Conservation (phyloP, 1,140 invertebrate genomes). For the Papilio xuthus region DNA sequence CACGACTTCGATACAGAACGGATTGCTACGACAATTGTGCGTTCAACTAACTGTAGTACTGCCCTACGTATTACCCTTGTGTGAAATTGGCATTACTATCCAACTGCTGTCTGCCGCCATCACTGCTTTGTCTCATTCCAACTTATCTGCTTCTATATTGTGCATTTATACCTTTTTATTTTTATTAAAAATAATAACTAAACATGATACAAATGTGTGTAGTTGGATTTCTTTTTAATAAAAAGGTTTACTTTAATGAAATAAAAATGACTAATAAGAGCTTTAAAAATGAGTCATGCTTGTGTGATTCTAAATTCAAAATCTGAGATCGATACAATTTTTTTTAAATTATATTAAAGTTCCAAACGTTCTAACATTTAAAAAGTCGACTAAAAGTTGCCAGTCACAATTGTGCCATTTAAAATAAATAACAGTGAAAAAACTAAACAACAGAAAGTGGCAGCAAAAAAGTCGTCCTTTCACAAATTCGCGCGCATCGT, state of each 20-base stretch:
- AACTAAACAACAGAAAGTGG: conserved; percentile 46
- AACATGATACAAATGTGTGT: not conserved
- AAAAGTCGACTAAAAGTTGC: conserved; percentile 43
- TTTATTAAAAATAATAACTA: not conserved
- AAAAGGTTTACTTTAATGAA: too few relatives aligned
- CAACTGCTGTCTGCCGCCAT: not conserved
- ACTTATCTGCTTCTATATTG: not conserved
- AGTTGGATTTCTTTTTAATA: not conserved
- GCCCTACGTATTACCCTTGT: not conserved
- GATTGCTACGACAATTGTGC: too few relatives aligned
- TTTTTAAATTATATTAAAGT: not conserved
- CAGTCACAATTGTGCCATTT: conserved; percentile 62
- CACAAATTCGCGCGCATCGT: conserved; percentile 55
- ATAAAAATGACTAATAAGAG: too few relatives aligned
- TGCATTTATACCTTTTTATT: not conserved
- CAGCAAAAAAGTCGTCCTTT: conserved; percentile 57
- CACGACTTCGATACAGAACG: not conserved
- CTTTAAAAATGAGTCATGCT: too few relatives aligned
- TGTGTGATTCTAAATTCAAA: not conserved
- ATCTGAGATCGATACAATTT: not conserved
- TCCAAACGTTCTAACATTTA: conserved; percentile 7
- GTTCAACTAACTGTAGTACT: too few relatives aligned
- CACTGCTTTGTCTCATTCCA: conserved; percentile 10
- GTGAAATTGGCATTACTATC: not conserved
- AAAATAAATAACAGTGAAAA: conserved; percentile 41